Base-by-base conservation (phyloP, 2,113 vertebrate species). In the Lepidothrix coronata region DNA sequence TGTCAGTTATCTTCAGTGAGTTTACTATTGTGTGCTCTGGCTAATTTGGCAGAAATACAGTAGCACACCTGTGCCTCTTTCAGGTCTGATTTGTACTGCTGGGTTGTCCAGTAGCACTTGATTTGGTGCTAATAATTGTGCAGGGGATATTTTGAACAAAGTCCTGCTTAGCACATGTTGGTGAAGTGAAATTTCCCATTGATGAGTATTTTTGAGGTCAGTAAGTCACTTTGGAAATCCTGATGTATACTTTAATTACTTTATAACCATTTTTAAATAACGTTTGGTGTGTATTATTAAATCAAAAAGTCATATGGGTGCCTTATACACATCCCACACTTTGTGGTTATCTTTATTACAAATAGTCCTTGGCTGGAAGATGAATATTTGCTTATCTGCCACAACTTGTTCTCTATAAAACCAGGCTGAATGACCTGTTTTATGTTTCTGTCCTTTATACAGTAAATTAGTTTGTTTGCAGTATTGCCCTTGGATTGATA, bases 401-500 rank as follows among this genome's bases (percentile, higher is more conserved):
- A 52, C 41, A 74, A 44, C 80, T 75, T 92, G 41, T 95, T 95
- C 49, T 91, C 62, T 72, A 1, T 84, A 75, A 95, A 95, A 65
- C 25, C 25, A 21, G 23, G 20, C 87, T 85, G 70, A 95, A 84
- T 75, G 66, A 55, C 61, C 37, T 28, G 72, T 84, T 83, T 52
- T 25, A 49, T 71, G 14, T 68, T 87, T 91, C 54, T 95, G 44
- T 93, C 66, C 76, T 92, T 91, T 84, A 35, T 59, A 37, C 8
- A 49, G 18, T 85, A 76, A 88, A 85, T 77, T 70, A 86, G 44
- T 93, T 94, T 71, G 44, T 84, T 87, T 85, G 52, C 61, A 82
- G 33, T 91, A 6, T 89, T 95, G 77, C 52, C 52, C 24, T 8
- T 92, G 89, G 31, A 44, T 89, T 95, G 93, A 91, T 87, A 72